Conservation (phyloP, 2,113 vertebrate genomes). For the Menidia beryllina region DNA sequence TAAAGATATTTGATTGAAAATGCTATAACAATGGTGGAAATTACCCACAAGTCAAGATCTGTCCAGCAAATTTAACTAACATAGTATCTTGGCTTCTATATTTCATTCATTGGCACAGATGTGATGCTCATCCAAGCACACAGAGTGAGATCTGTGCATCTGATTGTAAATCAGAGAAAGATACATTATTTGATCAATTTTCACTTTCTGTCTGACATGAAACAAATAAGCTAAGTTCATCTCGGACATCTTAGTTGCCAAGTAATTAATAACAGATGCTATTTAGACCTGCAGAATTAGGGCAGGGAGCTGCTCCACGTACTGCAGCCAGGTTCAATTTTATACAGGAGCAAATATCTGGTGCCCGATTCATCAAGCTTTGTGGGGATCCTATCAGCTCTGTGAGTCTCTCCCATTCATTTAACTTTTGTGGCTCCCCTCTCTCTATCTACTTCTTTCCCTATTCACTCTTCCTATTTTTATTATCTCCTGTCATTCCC, state of each 20-base stretch:
- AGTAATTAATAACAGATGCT: not conserved
- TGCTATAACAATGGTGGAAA: not conserved
- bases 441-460: not conserved
- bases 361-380: conserved; percentile 34
- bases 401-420: conserved; percentile 20
- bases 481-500: not conserved
- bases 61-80: not conserved
- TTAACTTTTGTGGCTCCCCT: conserved; percentile 9
- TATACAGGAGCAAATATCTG: conserved; percentile 46
- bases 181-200: not conserved
- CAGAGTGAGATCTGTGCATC: not conserved
- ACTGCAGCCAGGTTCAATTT: conserved; percentile 29
- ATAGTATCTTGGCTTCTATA: not conserved
- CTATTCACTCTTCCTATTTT: not conserved
- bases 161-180: not conserved
- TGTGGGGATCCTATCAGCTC: not conserved
- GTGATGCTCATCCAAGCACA: not conserved
- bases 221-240: not conserved
- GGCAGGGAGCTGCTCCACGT: conserved; percentile 42
- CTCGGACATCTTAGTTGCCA: not conserved
- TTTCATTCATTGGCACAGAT: not conserved
- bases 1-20: not conserved
- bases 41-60: not conserved
- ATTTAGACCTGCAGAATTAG: conserved; percentile 45
- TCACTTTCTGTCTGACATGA: not conserved